Conservation (phyloP, 1,140 invertebrate genomes). For the honey bee (Apis mellifera) region Amel_HAv3.1 CM009943.2:2681501-2682000, state of each 20-base stretch:
- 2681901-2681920: conserved; percentile 63
- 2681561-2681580: conserved; percentile 50
- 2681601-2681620: conserved; percentile 79
- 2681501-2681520: no score
- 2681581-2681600: conserved; percentile 75
- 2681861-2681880: conserved; percentile 81
- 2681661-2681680: conserved; percentile 37
- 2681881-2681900: conserved; percentile 76
- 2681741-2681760: conserved; percentile 7
- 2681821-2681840: conserved; percentile 74
- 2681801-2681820: conserved; percentile 50
- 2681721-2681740: neutral
- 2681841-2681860: conserved; percentile 73
- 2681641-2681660: conserved; percentile 58
- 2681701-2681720: conserved; percentile 6
- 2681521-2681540: no score
- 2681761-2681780: conserved; percentile 8
- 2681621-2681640: conserved; percentile 78
- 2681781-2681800: conserved; percentile 2
- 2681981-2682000: neutral
- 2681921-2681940: conserved; percentile 19
- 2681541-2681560: no score
- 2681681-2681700: neutral
- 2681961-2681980: neutral
- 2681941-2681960: neutral